Base-by-base conservation (phyloP, 2,888 invertebrate genomes). In the Ennomos fuscantarius region DNA sequence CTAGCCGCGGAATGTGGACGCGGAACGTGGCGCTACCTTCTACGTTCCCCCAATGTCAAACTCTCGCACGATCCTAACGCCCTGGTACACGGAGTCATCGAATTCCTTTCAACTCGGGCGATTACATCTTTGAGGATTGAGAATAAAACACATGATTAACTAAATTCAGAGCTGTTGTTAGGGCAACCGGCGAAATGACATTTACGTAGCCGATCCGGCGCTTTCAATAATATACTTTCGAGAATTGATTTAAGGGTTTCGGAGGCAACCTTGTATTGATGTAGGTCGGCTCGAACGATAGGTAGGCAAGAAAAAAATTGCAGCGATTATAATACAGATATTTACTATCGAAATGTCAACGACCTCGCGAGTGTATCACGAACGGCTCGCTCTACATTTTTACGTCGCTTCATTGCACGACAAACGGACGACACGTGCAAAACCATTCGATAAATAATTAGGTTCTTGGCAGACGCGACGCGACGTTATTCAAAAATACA, bases 291-390 rank as follows among this genome's bases (percentile, higher is more conserved):
- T 63, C 46, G 50, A 65, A 45, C 56, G 51, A 55, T 44, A 15
- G 61, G 15, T 42, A 24, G 24, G 43, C 49, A 53, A 62, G 46
- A 51, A 64, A 49, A n/a, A 47, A 52, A 68, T 66, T 37, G 48
- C 56, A 59, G 60, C 53, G 57, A 63, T 66, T 68, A 65, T 62
- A 61, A 62, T 66, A 42, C 62, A 65, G 57, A 70, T 70, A 71
- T 72, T 72, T 79, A 83, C 79, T 83, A 85, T 84, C 82, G 74
- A 72, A 74, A 75, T 73, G 84, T 82, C 83, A 84, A 82, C 71
- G 77, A 84, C 84, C 84, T 76, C 76, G 76, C 72, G 60, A 76
- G 76, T 74, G 49, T 58, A 60, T 47, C 60, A 69, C 69, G 67
- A 64, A 59, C 70, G 62, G 55, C 47, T 65, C 76, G 81, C 61